Evolutionary conservation across 2,113 vertebrate species (phyloP), one percentile per base, ranked within the genome.

Genomic region (Carlito syrichta): DNA sequence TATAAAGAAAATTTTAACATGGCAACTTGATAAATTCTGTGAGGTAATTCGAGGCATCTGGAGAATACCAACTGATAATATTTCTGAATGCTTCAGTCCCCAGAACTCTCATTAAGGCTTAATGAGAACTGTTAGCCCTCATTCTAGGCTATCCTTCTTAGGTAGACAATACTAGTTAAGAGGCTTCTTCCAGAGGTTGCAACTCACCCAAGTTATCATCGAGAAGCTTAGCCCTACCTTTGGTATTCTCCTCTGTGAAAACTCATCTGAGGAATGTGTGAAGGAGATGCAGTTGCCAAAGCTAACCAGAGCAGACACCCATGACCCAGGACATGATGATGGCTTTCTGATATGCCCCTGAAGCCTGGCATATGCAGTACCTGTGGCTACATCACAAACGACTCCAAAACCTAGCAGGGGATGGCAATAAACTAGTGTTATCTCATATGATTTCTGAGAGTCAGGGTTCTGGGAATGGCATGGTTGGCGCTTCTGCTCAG

Each of bases 271-370:
- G 43, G 30, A 22, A n/a, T 0, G 30, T 60, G 12, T 2, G 3
- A 22, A 62, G 52, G 38, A 20, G 6, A 14, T 1, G 5, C 8
- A 35, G 19, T 20, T 1, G 40, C 27, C 9, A 45, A 17, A 35
- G 23, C 7, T 4, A 35, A 3, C 14, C 0, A 8, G 27, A 32
- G 0, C 22, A 8, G 1, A 3, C 11, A 2, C 2, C 60, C 30
- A 1, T 6, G 52, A 48, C 22, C 0, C 0, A 45, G 10, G 48
- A 2, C 2, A 2, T 11, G 40, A 11, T 0, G 14, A 8, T 6
- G 12, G 8, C 43, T 17, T 30, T 2, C 12, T 9, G 14, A 5
- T 2, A 14, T 45, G 30, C 4, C 17, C n/a, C 0, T 1, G 45
- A 19, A n/a, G 20, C 32, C 38, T 45, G 12, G 30, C 0, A 0